Base-by-base conservation (phyloP, 2,888 invertebrate species). In the Tiphia femorata region DNA sequence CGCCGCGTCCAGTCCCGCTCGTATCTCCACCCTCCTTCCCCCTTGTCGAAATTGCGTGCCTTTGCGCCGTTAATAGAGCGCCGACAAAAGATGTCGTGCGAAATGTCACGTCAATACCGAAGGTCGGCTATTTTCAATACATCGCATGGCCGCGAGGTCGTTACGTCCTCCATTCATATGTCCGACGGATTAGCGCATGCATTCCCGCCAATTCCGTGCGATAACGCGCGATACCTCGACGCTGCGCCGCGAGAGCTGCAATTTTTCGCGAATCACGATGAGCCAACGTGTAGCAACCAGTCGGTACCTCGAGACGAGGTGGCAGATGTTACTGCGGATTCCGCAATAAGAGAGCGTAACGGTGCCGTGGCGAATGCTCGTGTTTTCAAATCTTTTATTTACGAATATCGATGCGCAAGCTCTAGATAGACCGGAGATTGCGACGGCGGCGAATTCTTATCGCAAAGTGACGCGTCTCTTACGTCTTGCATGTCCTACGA, bases 111-210 rank as follows among this genome's bases (percentile, higher is more conserved):
- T 17, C 40, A 17, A 14, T 19, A 3, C 10, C 46, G 55, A 62
- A 61, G 60, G 58, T 16, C 54, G 47, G 52, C 43, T 68, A 62
- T 65, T 68, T 60, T 68, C 54, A n/a, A n/a, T n/a, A n/a, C n/a
- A n/a, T n/a, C n/a, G n/a, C n/a, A n/a, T n/a, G n/a, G 42, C 38
- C 44, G 27, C 50, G 12, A 49, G 41, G 40, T 40, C 35, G 17
- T 38, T 46, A 23, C 53, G 60, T 51, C 35, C 54, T 55, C 49
- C 38, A 54, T 54, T 55, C 55, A 40, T 62, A 62, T 62, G 51
- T 58, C 60, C 52, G 54, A 57, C 33, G 33, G 14, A n/a, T 4
- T 33, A 12, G 12, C 8, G 38, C 38, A 38, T 38, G 38, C 38
- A 38, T 20, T 38, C 10, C n/a, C 4, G 38, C 19, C 14, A 19